Evolutionary conservation across 1,140 invertebrate genomes (phyloP), one percentile per base, ranked within the genome.

Genomic region (Calliopsis andreniformis): DNA sequence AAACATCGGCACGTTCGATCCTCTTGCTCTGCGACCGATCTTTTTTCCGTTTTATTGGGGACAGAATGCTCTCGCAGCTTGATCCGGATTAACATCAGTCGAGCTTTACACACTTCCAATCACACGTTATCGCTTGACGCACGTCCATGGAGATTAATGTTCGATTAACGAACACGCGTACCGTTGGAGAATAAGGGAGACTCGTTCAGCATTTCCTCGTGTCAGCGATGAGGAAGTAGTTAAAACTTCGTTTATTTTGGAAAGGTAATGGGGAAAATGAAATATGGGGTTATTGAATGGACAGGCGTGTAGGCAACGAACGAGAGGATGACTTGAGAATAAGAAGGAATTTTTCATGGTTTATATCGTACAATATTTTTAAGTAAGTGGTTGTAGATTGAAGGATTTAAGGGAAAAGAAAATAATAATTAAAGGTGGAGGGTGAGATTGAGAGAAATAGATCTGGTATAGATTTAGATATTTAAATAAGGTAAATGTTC

Each of bases 61-160:
- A 51, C 32, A 58, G 73, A 79, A 45, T 43, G 49, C 18, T 39
- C 8, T 39, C 8, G 43, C 53, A 66, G 53, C 64, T 73, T 78
- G 62, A 77, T 77, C 64, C 66, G 79, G 76, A 80, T 80, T 72
- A 80, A 78, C 62, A 23, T 62, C 23, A 77, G 58, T 80, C 79
- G 47, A 59, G 56, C 45, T 80, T 55, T 78, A 80, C 58, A 78
- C 66, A 80, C 59, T 59, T 64, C 35, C 61, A 32, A 18, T 3
- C 18, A n/a, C 8, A 12, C 16, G 59, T 79, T 79, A 79, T 79
- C 72, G 20, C 39, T 14, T 18, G n/a, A 2, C 25, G n/a, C 63
- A 47, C 32, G 56, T n/a, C 43, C 53, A 25, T 14, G 23, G 42
- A 78, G 76, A 78, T 80, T 80, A 80, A 80, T 72, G 56, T 47